Base-by-base conservation (phyloP, 2,888 invertebrate genomes). In the Sminthurinus aureus region DNA sequence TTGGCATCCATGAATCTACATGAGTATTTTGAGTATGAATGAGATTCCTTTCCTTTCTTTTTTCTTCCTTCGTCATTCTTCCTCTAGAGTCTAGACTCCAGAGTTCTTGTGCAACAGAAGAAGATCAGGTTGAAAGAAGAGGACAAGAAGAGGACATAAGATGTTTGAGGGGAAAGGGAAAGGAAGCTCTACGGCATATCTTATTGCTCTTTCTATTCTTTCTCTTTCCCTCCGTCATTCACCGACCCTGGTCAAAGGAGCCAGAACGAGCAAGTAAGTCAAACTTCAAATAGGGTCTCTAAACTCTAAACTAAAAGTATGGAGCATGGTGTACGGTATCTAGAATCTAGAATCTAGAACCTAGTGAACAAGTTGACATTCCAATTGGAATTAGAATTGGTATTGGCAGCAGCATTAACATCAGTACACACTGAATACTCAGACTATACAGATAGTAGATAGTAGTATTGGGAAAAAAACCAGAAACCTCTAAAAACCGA, bases 221-320 rank as follows among this genome's bases (percentile, higher is more conserved):
- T 76, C 71, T 71, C 71, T 71, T 20, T 71, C 15, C 9, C 20
- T 71, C 71, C 20, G 13, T 74, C 12, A 18, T 26, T 18, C 26
- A 20, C 51, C 51, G 0, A n/a, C n/a, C 50, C 51, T 75, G 75
- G 75, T 75, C 75, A 75, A 75, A 75, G 74, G 75, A 38, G 51
- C 0, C 13, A 24, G 12, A 73, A 24, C 18, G 12, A 73, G 24
- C 18, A 26, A 64, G n/a, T 24, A 64, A 38, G 38, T 38, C 38
- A 38, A 38, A 38, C 6, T 4, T 38, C 38, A 38, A 38, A 38
- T 38, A 38, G 38, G 38, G 38, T 38, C 38, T 6, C 38, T 6
- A 38, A 6, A 4, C 38, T 38, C 38, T 38, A 38, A 38, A 38
- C 38, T 38, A 38, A 38, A 38, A 38, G 38, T 38, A 38, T 6